These are phyloP conservation scores for Brachypodius melanocephalos DNA, from an alignment of 2,113 vertebrate species.

Conservation along the genomic window DNA sequence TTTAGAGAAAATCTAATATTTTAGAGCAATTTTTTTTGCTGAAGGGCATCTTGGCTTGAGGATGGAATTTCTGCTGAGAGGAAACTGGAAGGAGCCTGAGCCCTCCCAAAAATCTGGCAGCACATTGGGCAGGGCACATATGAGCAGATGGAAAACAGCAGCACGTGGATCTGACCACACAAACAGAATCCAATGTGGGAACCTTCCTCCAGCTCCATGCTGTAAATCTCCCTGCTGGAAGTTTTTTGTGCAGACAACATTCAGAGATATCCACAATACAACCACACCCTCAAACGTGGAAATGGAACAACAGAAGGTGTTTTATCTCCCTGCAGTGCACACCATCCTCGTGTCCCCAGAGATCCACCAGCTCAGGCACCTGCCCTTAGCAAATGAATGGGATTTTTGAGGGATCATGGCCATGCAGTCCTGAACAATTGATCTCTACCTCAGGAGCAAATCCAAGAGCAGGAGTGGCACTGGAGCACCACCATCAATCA, in stretches of 20 bases:
- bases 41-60: neutral
- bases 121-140: fast-evolving
- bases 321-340: neutral
- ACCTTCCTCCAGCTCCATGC: neutral
- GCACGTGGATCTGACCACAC: neutral
- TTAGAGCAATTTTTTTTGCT: neutral
- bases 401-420: neutral
- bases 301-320: neutral
- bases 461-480: neutral
- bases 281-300: neutral
- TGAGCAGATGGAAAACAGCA: neutral
- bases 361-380: neutral
- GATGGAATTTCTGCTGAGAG: neutral
- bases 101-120: neutral
- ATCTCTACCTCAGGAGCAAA: neutral
- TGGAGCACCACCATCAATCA: neutral
- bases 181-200: fast-evolving
- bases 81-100: neutral
- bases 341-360: neutral
- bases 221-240: neutral
- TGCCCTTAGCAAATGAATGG: neutral
- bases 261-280: neutral
- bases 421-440: neutral
- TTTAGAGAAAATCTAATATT: neutral
- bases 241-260: neutral